phyloP scores from a whole-genome alignment of 2,113 vertebrate genomes.

The Eira barbara region DNA sequence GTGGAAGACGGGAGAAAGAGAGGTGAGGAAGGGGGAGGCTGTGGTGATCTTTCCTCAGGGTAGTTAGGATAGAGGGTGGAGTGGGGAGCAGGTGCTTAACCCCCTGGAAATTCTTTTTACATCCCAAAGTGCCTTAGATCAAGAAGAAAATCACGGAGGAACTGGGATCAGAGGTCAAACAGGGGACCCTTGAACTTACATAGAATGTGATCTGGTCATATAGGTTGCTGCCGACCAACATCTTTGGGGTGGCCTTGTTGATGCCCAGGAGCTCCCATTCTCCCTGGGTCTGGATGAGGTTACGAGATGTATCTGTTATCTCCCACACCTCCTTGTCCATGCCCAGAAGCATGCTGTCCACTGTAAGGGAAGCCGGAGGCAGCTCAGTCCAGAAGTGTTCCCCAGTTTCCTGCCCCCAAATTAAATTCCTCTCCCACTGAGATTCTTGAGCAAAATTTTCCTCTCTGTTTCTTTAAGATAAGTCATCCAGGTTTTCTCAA shows the following conservation, averaged over 20 bases:
- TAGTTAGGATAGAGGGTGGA: not conserved
- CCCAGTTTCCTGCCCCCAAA: not conserved
- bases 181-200: not conserved
- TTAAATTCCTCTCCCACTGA: not conserved
- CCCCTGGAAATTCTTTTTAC: not conserved
- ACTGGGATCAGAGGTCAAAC: not conserved
- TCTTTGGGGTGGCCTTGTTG: not conserved
- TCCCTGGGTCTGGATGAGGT: conserved; percentile 18
- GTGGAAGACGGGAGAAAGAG: not conserved
- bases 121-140: not conserved
- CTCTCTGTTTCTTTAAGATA: conserved; percentile 15
- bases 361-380: not conserved
- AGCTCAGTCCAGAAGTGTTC: not conserved
- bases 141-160: not conserved
- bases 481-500: not conserved
- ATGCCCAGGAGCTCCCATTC: conserved; percentile 48
- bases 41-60: not conserved
- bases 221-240: not conserved
- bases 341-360: conserved; percentile 18
- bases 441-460: conserved; percentile 74
- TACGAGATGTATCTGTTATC: not conserved
- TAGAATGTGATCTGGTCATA: conserved; percentile 36
- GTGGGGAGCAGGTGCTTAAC: not conserved
- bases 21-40: not conserved
- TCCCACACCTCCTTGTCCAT: conserved; percentile 34